These are phyloP conservation scores for Elachura formosa DNA, from an alignment of 2,113 vertebrate species.

Conservation along the genomic window DNA sequence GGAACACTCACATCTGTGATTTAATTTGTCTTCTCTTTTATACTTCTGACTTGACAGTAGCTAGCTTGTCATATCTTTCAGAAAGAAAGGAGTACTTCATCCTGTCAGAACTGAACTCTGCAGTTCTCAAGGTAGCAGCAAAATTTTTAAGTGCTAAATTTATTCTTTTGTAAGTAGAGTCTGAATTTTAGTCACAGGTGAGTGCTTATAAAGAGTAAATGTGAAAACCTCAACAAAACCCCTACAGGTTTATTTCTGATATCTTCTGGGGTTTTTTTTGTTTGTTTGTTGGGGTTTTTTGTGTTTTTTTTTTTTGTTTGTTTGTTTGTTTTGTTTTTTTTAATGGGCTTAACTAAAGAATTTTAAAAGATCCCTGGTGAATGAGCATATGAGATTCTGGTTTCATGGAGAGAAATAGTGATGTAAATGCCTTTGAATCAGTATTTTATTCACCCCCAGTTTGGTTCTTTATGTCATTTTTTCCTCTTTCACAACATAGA, in stretches of 20 bases:
- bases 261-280: no score
- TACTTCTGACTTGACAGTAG: neutral
- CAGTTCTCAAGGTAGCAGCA: neutral
- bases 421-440: neutral
- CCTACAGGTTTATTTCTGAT: neutral
- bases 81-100: neutral
- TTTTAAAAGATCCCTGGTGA: neutral
- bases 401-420: neutral
- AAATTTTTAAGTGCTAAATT: neutral
- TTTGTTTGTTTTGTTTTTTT: no score
- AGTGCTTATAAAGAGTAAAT: neutral
- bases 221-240: neutral
- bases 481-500: neutral
- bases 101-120: neutral
- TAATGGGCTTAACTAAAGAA: neutral
- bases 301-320: no score
- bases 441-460: rapidly evolving
- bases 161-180: neutral
- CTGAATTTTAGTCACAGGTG: neutral
- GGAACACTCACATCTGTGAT: neutral
- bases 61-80: neutral
- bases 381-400: neutral
- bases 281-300: no score
- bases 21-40: neutral
- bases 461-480: neutral